Evolutionary conservation across 2,888 invertebrate species (phyloP), one percentile per base, ranked within the genome.

Genomic region (Drosophila vallismaia): DNA sequence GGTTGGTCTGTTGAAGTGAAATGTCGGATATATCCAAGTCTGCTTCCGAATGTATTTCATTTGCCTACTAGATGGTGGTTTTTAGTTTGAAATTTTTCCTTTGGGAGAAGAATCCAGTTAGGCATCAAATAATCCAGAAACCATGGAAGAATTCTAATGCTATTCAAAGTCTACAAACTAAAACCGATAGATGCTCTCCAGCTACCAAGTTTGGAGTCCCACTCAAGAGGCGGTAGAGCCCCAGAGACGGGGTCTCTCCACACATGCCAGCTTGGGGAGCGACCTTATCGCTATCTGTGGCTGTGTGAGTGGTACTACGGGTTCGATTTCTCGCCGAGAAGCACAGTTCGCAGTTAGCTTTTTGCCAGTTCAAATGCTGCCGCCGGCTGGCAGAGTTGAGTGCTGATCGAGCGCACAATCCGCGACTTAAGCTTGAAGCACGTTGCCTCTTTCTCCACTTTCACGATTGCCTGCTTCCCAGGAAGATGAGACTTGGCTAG

Each of bases 281-380:
- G 63, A 52, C 42, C 68, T 77, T 84, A 82, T 78, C 82, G 66
- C 72, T 36, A 45, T 63, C 49, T 44, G 46, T 68, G 59, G 62
- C 57, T 55, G 52, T 75, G 60, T 68, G 67, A 68, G 73, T 76
- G 50, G 45, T 67, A 70, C 70, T 75, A 42, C 40, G 40, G 19
- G 14, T 71, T 64, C 70, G 71, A 59, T 68, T 81, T 71, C 76
- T 67, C 69, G 55, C 55, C 70, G 36, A 58, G 53, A 48, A 49
- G 26, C 33, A 71, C 82, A 77, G 82, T 81, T 81, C 68, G 74
- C 82, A 79, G 79, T 81, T 55, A 74, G 82, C 77, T 68, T 79
- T 81, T 83, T 69, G 86, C 76, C 80, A 74, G 86, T 71, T 74
- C 86, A 71, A 71, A 59, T 72, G 72, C 67, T 72, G 70, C 19